Base-by-base conservation (phyloP, 2,888 invertebrate genomes). In the Micoletzkya japonica region DNA sequence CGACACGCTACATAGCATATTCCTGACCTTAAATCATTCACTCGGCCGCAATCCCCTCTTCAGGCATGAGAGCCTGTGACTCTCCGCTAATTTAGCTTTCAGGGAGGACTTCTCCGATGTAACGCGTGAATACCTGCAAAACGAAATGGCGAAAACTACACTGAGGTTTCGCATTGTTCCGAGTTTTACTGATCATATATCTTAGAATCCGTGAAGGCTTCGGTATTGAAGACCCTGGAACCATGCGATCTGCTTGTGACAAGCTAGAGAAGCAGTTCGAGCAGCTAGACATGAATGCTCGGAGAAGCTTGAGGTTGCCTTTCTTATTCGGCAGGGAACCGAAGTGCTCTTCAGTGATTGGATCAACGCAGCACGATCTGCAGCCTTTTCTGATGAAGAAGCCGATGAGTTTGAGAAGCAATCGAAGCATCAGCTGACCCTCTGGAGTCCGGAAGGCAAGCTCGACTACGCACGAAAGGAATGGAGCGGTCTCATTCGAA, bases 391-490 rank as follows among this genome's bases (percentile, higher is more conserved):
- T 0, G 34, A 24, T 4, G 20, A 26, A 0, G 56, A 44, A 1
- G 44, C 61, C 0, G 61, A 63, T n/a, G 1, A 28, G 63, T 91
- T 89, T 80, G 91, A 92, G 85, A 91, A 90, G 80, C 95, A 95
- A 86, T 93, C 94, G 0, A 89, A 92, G 63, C 94, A 94, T 88
- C 96, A 95, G 87, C 91, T 96, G 56, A 94, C 94, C 0, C 86
- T 94, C 17, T 96, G 95, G 95, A 95, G 95, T 26, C 95, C 95
- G 0, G 89, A 89, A 61, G 94, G 93, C 0, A 91, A 95, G 36
- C 87, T 90, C 30, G 95, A 95, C 86, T 95, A 95, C 86, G 95
- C 94, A 0, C 91, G 91, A 77, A 95, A 95, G 82, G 95, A 95
- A 85, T 95, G 95, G 95, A 89, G 91, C 24, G 93, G 92, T 85